These are phyloP conservation scores for Drosophila nebulosa DNA, from an alignment of 1,140 invertebrate species.

Conservation along the genomic window DNA sequence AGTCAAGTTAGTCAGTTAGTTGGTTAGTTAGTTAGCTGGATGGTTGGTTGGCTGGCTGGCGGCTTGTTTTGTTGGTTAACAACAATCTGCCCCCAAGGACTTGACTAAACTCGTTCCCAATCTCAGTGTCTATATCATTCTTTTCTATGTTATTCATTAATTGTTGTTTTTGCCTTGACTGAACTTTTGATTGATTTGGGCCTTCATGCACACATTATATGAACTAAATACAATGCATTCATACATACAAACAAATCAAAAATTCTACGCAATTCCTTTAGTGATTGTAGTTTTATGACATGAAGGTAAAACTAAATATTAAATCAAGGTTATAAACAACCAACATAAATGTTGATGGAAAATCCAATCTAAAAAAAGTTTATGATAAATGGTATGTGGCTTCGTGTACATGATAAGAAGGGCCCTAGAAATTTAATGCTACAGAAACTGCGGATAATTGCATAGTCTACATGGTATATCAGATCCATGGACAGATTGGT, in stretches of 20 bases:
- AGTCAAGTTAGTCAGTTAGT: constrained; percentile 32
- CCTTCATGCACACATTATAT: constrained; percentile 7
- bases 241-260: constrained; percentile 12
- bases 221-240: background rate
- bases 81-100: background rate
- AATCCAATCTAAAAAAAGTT: background rate
- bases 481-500: too few species aligned
- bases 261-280: constrained; percentile 18
- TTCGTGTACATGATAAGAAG: too few species aligned
- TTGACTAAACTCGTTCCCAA: background rate
- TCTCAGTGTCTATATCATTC: constrained; percentile 23
- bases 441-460: too few species aligned
- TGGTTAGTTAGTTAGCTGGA: background rate
- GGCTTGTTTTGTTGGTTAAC: background rate
- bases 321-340: background rate
- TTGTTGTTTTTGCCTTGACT: constrained; percentile 58
- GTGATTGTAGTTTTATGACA: background rate
- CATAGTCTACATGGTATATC: too few species aligned
- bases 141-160: constrained; percentile 47
- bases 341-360: background rate
- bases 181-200: constrained; percentile 63
- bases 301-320: constrained; percentile 2
- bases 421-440: too few species aligned
- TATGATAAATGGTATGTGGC: too few species aligned
- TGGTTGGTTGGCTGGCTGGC: background rate